Evolutionary conservation across 2,888 invertebrate genomes (phyloP).

Genomic region (Tenthredo notha): DNA sequence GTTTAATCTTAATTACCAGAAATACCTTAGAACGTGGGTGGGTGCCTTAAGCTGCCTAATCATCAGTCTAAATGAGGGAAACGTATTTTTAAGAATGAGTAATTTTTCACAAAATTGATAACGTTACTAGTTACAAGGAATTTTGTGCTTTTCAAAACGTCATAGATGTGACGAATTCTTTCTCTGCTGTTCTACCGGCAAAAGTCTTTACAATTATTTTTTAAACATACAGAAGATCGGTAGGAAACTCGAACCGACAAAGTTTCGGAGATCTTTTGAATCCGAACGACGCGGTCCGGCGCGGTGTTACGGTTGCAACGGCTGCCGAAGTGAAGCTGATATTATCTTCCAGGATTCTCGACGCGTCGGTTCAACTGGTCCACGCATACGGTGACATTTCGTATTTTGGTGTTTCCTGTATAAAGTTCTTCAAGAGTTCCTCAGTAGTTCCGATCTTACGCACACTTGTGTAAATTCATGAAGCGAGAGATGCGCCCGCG

Average conservation of each 20-base stretch:
- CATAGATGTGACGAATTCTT: no score
- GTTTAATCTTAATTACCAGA: slow-evolving; percentile 67
- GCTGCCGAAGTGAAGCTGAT: slow-evolving; percentile 21
- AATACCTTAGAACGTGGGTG: slow-evolving; percentile 58
- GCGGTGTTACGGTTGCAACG: neutral
- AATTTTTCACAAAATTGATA: neutral
- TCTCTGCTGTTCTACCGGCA: neutral
- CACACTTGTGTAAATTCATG: slow-evolving; percentile 15
- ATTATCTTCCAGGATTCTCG: slow-evolving; percentile 28
- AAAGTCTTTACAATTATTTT: neutral
- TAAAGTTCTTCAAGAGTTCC: neutral
- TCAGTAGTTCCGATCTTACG: neutral
- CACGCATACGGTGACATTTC: slow-evolving; percentile 35
- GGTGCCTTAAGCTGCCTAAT: neutral
- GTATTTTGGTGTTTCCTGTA: slow-evolving; percentile 7
- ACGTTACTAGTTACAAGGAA: neutral
- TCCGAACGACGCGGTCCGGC: neutral
- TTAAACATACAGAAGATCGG: neutral
- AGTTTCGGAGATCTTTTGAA: slow-evolving; percentile 27
- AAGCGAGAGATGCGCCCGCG: slow-evolving; percentile 53
- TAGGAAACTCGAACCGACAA: neutral
- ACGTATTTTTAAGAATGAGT: neutral
- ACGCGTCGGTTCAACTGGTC: slow-evolving; percentile 52
- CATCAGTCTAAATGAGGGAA: neutral
- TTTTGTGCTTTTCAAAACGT: neutral